Evolutionary conservation across 2,113 vertebrate species (phyloP), one percentile per base, ranked within the genome.

Genomic region (Carlito syrichta): DNA sequence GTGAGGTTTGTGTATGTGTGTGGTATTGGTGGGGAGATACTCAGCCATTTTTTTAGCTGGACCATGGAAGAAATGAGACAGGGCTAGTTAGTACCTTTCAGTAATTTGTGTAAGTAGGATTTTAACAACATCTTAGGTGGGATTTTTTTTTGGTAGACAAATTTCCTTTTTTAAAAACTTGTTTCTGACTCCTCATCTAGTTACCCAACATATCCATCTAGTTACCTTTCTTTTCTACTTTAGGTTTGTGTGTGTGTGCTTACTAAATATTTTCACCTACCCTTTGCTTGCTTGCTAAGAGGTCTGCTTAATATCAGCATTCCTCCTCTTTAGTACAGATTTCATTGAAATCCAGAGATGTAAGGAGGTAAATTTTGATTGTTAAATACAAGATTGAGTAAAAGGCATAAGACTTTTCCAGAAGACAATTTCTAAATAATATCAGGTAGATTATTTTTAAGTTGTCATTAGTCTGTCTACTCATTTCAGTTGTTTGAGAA

Each of bases 401-500:
- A 92, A n/a, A 95, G 45, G 54, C 27, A 52, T 77, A 48, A 83
- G 89, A 32, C 40, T 95, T 96, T 95, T 88, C 66, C 45, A 86
- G 83, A 95, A 89, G 35, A 91, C 2, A 89, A 8, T 93, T 94
- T 96, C 73, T 45, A 96, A 78, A 84, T 84, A 73, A 71, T 88
- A 50, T 68, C 63, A 43, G 60, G 11, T 78, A 92, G 32, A 79
- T 86, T 69, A 86, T 69, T 94, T 86, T 93, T 62, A 96, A 85
- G 10, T 96, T 96, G 68, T 83, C 63, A 76, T 91, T 69, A 84
- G 76, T 88, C 30, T 93, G 54, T 95, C 38, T 95, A 93, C 38
- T 95, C 76, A 87, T 96, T 96, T 94, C 35, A 91, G 30, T 84
- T 97, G 82, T 38, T 76, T 96, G 66, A 91, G 27, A 97, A 86